These are phyloP conservation scores for Orycteropus afer DNA, from an alignment of 2,113 vertebrate species.

Conservation along the genomic window DNA sequence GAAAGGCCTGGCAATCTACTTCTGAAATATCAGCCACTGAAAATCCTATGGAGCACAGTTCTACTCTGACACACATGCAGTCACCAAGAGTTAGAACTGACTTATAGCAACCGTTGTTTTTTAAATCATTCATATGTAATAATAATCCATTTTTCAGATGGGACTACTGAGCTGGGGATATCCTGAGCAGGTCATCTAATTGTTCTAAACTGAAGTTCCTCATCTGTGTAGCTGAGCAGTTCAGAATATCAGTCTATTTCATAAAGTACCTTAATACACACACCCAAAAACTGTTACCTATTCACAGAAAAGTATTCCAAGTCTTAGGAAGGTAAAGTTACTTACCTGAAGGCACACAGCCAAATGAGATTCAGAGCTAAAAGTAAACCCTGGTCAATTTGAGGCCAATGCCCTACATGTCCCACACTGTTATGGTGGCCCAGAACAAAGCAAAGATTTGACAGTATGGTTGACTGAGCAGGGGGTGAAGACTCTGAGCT, in stretches of 20 bases:
- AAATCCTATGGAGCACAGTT: neutral
- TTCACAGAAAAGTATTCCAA: neutral
- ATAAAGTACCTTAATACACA: neutral
- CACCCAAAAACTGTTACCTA: neutral
- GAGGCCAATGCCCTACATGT: neutral
- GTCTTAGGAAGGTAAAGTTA: neutral
- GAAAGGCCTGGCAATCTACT: neutral
- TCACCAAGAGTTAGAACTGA: neutral
- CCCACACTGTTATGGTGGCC: fast-evolving
- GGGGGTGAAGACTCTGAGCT: neutral
- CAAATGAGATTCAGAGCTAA: neutral
- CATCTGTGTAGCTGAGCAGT: neutral
- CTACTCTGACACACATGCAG: neutral
- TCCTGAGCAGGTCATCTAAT: neutral
- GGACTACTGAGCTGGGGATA: neutral
- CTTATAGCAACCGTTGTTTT: neutral
- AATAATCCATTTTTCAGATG: neutral
- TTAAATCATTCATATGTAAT: neutral
- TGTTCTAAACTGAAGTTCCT: neutral
- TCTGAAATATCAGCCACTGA: neutral
- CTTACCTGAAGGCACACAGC: neutral
- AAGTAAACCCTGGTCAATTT: neutral
- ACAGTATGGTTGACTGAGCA: neutral
- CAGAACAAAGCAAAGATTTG: neutral
- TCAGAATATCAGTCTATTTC: neutral